A percentile compares a stretch with the other conserved stretches of the same genome.
Evolutionary conservation across 2,797 vertebrate species (phyloP).

Genomic region (Mus spretus): DNA sequence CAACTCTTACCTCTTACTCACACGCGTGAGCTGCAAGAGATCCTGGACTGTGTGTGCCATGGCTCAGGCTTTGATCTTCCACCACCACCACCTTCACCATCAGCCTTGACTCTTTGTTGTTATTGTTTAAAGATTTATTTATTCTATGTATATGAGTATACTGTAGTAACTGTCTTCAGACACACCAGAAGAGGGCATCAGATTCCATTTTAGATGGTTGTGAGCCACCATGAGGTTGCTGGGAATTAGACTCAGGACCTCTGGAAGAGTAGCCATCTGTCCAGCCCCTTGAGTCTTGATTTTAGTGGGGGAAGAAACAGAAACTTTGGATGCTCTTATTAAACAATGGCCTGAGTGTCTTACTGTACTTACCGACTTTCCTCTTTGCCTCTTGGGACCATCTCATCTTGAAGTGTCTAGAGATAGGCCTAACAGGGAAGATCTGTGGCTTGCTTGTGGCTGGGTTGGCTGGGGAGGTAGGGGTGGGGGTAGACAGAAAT

Average conservation of each 20-base stretch:
- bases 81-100: background rate
- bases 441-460: background rate
- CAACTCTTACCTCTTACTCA: background rate
- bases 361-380: background rate
- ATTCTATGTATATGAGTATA: background rate
- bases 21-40: background rate
- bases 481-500: background rate
- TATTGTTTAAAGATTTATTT: background rate
- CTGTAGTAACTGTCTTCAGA: background rate
- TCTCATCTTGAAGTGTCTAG: background rate
- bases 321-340: background rate
- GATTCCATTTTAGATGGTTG: background rate
- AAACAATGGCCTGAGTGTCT: background rate
- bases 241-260: background rate
- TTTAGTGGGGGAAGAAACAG: background rate
- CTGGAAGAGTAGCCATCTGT: background rate
- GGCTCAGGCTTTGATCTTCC: background rate
- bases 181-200: background rate
- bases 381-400: accelerated
- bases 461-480: background rate
- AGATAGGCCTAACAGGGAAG: background rate
- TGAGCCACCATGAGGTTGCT: background rate
- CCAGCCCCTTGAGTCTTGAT: background rate
- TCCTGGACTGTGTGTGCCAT: background rate
- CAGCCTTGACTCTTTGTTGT: background rate